These are phyloP conservation scores for Melolontha melolontha DNA, from an alignment of 2,888 invertebrate species.

Conservation along the genomic window DNA sequence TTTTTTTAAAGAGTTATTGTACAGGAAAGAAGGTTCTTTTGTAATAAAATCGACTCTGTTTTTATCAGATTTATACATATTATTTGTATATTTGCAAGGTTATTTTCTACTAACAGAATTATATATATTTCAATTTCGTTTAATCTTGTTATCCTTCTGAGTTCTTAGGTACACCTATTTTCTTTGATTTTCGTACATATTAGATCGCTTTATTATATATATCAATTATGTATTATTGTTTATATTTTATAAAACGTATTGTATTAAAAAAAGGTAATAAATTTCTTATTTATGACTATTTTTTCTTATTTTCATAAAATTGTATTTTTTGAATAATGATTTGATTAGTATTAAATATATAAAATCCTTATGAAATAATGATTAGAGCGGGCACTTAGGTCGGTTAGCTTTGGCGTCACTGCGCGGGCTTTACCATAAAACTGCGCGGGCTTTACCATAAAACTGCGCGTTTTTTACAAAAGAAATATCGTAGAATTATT, in stretches of 20 bases:
- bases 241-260: conserved; percentile 27
- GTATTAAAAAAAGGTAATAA: conserved; percentile 29
- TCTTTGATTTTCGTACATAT: neutral
- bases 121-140: no score
- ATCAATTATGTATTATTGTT: conserved; percentile 27
- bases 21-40: conserved; percentile 18
- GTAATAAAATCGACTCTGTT: conserved; percentile 9
- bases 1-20: conserved; percentile 1
- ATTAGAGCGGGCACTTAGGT: no score
- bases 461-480: no score
- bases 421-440: no score
- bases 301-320: neutral
- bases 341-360: no score
- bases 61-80: conserved; percentile 11
- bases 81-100: conserved; percentile 23
- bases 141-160: no score
- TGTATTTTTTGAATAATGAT: neutral
- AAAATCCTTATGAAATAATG: no score
- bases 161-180: neutral
- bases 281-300: conserved; percentile 21
- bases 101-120: no score
- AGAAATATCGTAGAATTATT: no score
- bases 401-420: no score
- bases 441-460: no score
- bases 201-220: neutral